phyloP scores from a whole-genome alignment of 2,113 vertebrate species.

The Hydropotes inermis region DNA sequence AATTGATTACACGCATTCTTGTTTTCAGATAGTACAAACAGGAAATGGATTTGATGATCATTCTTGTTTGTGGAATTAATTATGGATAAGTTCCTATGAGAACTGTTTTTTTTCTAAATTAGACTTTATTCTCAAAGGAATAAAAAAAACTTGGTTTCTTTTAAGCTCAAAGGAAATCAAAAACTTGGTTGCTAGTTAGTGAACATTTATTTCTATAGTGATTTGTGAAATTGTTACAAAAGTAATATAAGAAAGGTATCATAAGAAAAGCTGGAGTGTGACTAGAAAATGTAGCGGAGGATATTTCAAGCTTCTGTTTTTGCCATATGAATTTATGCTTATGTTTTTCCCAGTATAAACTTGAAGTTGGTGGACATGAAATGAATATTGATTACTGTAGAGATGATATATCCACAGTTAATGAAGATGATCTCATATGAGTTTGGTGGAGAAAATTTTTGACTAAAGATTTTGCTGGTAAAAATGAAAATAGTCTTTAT shows the following conservation, averaged over 20 bases:
- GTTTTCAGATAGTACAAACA: not conserved
- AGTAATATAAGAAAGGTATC: not conserved
- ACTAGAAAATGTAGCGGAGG: not conserved
- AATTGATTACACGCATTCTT: not conserved
- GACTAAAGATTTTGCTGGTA: conserved; percentile 27
- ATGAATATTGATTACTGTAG: not conserved
- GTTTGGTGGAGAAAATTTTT: not conserved
- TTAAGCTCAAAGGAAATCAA: not conserved
- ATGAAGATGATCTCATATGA: not conserved
- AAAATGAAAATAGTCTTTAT: not conserved
- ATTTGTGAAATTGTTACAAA: not conserved
- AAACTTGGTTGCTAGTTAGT: not conserved
- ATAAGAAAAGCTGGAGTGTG: conserved; percentile 18
- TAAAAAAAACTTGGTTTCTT: not conserved
- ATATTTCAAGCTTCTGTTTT: conserved; percentile 1
- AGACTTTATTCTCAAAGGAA: not conserved
- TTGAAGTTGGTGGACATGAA: not conserved
- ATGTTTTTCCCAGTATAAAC: not conserved
- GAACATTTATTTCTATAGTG: conserved; percentile 5
- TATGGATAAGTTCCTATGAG: conserved; percentile 26
- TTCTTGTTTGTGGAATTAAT: conserved; percentile 10
- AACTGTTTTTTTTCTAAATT: not conserved
- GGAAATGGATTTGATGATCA: not conserved
- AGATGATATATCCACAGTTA: not conserved
- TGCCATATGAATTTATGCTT: not conserved